Conservation (phyloP, 2,888 invertebrate species). For the Cistogaster globosa region DNA sequence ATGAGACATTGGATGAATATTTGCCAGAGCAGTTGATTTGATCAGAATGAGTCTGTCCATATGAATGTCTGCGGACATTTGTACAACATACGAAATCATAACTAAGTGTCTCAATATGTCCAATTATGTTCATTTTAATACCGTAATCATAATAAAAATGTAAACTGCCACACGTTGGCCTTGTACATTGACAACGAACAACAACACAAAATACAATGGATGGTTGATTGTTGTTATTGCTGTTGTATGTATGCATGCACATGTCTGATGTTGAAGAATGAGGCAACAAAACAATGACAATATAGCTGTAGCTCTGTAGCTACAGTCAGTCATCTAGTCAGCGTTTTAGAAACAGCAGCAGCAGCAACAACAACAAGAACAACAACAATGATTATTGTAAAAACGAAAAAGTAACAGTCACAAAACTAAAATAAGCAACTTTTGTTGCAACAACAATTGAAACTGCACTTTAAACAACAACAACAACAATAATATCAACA, state of each 20-base stretch:
- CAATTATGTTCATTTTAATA: constrained; percentile 74
- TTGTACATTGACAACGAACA: constrained; percentile 78
- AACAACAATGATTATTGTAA: constrained; percentile 3
- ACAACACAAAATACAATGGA: constrained; percentile 43
- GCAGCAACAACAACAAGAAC: too few relatives aligned
- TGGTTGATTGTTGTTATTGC: constrained; percentile 2
- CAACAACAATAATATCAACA: constrained; percentile 55
- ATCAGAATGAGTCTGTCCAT: constrained; percentile 13
- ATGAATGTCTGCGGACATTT: constrained; percentile 21
- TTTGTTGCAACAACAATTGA: constrained; percentile 41
- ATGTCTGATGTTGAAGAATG: constrained; percentile 10
- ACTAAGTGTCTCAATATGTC: constrained; percentile 74
- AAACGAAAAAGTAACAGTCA: constrained; percentile 38
- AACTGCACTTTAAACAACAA: constrained; percentile 41
- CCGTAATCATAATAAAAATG: constrained; percentile 75
- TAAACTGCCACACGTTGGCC: constrained; percentile 79
- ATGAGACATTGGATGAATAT: constrained; percentile 31
- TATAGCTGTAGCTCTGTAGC: constrained; percentile 17
- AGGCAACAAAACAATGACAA: constrained; percentile 47
- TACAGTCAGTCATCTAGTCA: constrained; percentile 6
- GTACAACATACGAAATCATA: constrained; percentile 55
- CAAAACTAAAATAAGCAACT: constrained; percentile 33
- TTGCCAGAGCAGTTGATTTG: constrained; percentile 4
- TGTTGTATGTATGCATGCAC: constrained; percentile 4
- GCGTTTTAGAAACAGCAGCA: constrained; percentile 22